Evolutionary conservation across 2,888 invertebrate genomes (phyloP).

Genomic region (Ommatoiulus sabulosus): DNA sequence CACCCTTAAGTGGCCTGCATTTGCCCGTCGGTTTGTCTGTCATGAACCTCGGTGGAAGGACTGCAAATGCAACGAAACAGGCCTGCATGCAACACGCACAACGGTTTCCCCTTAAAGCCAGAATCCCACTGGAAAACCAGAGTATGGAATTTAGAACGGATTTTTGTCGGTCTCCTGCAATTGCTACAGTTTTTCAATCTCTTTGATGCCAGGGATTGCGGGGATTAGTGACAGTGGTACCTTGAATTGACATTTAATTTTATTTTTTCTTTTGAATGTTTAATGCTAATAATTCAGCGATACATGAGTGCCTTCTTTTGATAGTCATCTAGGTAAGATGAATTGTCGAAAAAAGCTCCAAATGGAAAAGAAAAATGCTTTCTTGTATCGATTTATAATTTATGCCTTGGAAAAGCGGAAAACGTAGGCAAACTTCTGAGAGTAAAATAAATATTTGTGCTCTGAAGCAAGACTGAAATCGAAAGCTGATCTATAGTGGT

Average conservation of each 20-base stretch:
- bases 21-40: conserved; percentile 16
- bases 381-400: not conserved
- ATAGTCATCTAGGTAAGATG: not conserved
- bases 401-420: no score
- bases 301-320: not conserved
- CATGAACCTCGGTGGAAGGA: not conserved
- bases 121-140: not conserved
- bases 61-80: conserved; percentile 35
- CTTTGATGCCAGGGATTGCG: no score
- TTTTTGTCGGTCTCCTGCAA: no score
- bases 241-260: no score
- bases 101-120: not conserved
- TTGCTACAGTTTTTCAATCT: no score
- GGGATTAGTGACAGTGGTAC: no score
- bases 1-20: not conserved
- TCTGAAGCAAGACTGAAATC: not conserved
- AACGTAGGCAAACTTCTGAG: not conserved
- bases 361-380: not conserved
- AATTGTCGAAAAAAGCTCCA: not conserved
- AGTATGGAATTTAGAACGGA: not conserved
- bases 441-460: not conserved
- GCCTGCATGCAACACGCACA: conserved; percentile 23
- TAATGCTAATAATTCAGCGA: not conserved
- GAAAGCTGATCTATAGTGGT: not conserved
- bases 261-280: no score